These are phyloP conservation scores for Illadopsis cleaveri DNA, from an alignment of 2,113 vertebrate genomes.

Conservation along the genomic window DNA sequence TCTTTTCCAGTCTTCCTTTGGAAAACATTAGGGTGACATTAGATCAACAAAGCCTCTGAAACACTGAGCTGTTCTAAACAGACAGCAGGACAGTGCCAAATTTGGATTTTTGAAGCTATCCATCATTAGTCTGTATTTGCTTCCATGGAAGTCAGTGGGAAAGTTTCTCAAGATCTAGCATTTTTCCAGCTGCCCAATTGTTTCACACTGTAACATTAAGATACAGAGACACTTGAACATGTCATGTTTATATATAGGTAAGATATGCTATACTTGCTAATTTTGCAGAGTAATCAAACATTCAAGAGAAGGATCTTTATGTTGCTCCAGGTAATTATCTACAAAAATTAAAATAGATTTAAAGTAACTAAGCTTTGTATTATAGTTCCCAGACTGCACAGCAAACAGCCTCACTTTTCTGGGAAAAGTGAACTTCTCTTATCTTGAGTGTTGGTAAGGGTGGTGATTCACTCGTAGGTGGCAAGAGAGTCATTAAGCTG, in stretches of 20 bases:
- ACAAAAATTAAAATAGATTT: background rate
- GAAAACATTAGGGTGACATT: background rate
- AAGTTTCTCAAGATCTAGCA: background rate
- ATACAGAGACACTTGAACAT: background rate
- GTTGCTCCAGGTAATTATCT: background rate
- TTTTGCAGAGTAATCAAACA: background rate
- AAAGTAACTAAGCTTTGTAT: background rate
- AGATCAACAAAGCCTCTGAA: background rate
- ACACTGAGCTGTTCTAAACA: background rate
- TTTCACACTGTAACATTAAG: background rate
- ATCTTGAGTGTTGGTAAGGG: slow-evolving; percentile 67
- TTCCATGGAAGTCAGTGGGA: background rate
- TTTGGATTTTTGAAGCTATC: background rate
- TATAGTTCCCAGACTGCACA: background rate
- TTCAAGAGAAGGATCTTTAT: background rate
- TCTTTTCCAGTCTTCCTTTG: background rate
- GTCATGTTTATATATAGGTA: background rate
- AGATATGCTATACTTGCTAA: background rate
- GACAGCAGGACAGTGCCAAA: background rate
- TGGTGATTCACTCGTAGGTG: slow-evolving; percentile 59
- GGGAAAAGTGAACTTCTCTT: slow-evolving; percentile 65
- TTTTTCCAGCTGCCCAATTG: background rate
- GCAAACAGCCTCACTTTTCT: background rate
- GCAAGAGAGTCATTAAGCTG: slow-evolving; percentile 68
- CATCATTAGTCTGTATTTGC: background rate